Conservation (phyloP, 2,888 invertebrate species). For the Drosophila emarginata region DNA sequence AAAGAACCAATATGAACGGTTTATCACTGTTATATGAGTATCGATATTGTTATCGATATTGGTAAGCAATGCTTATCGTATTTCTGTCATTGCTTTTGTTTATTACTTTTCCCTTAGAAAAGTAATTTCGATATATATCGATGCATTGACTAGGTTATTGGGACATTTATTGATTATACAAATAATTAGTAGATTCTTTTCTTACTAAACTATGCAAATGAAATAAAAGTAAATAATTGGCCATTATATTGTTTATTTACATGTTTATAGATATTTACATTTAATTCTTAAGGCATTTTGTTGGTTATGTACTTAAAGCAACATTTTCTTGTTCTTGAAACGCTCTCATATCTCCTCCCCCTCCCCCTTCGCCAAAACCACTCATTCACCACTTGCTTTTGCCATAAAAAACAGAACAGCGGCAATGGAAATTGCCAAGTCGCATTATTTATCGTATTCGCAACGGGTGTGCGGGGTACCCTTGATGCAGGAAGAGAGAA, state of each 20-base stretch:
- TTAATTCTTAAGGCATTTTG: not conserved
- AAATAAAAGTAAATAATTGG: not conserved
- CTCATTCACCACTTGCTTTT: not conserved
- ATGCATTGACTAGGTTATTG: too few relatives aligned
- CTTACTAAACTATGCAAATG: too few relatives aligned
- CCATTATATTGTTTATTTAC: not conserved
- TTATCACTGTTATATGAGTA: too few relatives aligned
- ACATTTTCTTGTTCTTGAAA: not conserved
- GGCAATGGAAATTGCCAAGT: slow-evolving; percentile 66
- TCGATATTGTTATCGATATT: not conserved
- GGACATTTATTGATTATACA: too few relatives aligned
- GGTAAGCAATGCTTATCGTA: not conserved
- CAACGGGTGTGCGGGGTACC: slow-evolving; percentile 33
- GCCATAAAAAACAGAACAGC: slow-evolving; percentile 55
- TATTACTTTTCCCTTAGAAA: too few relatives aligned
- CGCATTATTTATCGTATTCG: slow-evolving; percentile 72
- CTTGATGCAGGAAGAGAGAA: slow-evolving; percentile 19
- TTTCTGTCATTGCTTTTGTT: not conserved
- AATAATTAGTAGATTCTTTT: too few relatives aligned
- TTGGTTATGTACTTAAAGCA: slow-evolving; percentile 1
- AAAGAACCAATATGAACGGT: too few relatives aligned
- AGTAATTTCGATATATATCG: too few relatives aligned
- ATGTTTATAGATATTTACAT: not conserved
- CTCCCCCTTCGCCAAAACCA: not conserved
- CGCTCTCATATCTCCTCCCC: too few relatives aligned